phyloP scores from a whole-genome alignment of 2,113 vertebrate genomes.

The Eurypyga helias region DNA sequence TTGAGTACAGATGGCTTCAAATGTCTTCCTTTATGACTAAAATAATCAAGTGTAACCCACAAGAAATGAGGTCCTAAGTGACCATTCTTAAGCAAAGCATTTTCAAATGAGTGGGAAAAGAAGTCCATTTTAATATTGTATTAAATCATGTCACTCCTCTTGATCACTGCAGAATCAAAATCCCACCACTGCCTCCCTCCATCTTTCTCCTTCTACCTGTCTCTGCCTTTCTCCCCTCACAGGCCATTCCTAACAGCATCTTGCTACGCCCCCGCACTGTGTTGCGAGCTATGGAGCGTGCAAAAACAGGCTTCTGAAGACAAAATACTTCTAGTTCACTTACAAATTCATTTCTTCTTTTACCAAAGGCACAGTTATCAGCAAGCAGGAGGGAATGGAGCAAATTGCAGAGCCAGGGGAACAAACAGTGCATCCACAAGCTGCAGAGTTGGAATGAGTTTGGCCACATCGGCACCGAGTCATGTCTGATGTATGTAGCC shows the following conservation, averaged over 20 bases:
- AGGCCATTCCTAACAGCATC: background rate
- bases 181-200: background rate
- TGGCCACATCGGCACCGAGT: fast-evolving
- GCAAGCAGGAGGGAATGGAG: background rate
- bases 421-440: fast-evolving
- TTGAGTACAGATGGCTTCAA: background rate
- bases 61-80: background rate
- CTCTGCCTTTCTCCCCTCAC: background rate
- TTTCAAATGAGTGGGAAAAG: background rate
- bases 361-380: background rate
- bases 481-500: background rate
- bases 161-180: background rate
- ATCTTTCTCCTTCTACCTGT: background rate
- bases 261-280: fast-evolving
- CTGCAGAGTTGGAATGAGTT: background rate
- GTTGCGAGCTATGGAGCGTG: background rate
- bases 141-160: background rate
- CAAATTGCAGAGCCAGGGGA: background rate
- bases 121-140: background rate
- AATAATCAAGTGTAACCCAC: background rate
- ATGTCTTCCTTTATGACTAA: background rate
- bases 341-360: background rate
- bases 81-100: background rate
- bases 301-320: background rate
- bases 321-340: background rate